Conservation (phyloP, 2,888 invertebrate genomes). For the Erebia epiphron region DNA sequence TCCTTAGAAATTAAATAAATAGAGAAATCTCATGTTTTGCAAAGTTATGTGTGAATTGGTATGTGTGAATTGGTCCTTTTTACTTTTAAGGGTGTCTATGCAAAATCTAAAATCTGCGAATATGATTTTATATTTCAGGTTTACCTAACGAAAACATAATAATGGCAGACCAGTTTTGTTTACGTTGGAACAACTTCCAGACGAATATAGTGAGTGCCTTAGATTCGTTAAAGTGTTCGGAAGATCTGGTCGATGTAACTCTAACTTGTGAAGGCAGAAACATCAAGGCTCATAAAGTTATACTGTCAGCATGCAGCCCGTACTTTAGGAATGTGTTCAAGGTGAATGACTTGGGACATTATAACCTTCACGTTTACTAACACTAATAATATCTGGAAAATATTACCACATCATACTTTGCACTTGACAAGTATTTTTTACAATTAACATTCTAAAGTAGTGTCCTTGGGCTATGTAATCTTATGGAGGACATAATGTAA, state of each 20-base stretch:
- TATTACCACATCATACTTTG: constrained; percentile 21
- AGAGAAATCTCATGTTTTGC: constrained; percentile 39
- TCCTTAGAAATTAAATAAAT: constrained; percentile 38
- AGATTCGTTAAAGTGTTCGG: constrained; percentile 86
- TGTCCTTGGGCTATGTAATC: constrained; percentile 6
- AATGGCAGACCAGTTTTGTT: constrained; percentile 87
- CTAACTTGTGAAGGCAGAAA: constrained; percentile 88
- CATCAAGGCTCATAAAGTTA: constrained; percentile 89
- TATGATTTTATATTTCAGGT: constrained; percentile 51
- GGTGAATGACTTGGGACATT: constrained; percentile 82
- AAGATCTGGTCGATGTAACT: constrained; percentile 88
- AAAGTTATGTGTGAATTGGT: constrained; percentile 42
- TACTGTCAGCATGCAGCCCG: constrained; percentile 89
- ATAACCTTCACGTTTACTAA: constrained; percentile 70
- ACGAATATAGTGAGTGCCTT: constrained; percentile 87
- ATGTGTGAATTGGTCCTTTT: constrained; percentile 22
- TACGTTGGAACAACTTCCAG: constrained; percentile 90
- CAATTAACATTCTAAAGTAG: constrained; percentile 2
- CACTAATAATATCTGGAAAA: constrained; percentile 33
- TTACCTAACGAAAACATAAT: constrained; percentile 58
- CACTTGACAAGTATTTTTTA: constrained; percentile 16
- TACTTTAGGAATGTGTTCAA: constrained; percentile 89
- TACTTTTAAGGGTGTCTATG: constrained; percentile 8
- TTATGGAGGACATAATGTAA: not conserved
- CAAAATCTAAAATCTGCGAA: constrained; percentile 34